phyloP scores from a whole-genome alignment of 2,113 vertebrate species.

The Onychorhynchus coronatus region DNA sequence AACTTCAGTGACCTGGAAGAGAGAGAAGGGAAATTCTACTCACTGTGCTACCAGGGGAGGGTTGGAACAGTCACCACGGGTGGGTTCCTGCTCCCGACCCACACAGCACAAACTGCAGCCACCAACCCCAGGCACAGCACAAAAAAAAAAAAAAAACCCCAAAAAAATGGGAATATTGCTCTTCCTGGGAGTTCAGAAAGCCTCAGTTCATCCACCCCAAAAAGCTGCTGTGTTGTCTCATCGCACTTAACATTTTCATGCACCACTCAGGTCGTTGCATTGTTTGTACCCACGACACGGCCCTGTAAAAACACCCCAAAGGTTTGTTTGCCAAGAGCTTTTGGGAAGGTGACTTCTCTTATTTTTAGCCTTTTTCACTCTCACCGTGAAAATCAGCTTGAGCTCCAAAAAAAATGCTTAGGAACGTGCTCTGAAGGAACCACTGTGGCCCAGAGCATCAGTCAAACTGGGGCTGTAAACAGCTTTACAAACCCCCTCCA shows the following conservation, averaged over 20 bases:
- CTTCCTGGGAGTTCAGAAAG: neutral
- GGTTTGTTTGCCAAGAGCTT: neutral
- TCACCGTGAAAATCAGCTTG: neutral
- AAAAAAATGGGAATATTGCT: neutral
- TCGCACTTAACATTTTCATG: neutral
- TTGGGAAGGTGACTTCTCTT: neutral
- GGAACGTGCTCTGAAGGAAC: neutral
- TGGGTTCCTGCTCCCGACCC: neutral
- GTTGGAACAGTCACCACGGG: neutral
- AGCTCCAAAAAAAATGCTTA: neutral
- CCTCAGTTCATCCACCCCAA: neutral
- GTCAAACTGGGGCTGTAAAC: neutral
- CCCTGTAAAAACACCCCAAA: neutral
- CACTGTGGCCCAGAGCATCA: neutral
- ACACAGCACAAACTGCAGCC: neutral
- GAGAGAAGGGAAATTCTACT: conserved; percentile 55
- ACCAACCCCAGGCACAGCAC: neutral
- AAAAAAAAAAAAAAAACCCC: neutral
- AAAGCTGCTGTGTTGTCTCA: neutral
- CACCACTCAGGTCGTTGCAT: neutral
- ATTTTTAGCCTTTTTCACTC: neutral
- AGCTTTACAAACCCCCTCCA: neutral
- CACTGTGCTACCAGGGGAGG: conserved; percentile 13
- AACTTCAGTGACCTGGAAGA: conserved; percentile 96
- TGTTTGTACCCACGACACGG: neutral